Evolutionary conservation across 2,888 invertebrate species (phyloP), one percentile per base, ranked within the genome.

Genomic region (Criorhina ranunculi): DNA sequence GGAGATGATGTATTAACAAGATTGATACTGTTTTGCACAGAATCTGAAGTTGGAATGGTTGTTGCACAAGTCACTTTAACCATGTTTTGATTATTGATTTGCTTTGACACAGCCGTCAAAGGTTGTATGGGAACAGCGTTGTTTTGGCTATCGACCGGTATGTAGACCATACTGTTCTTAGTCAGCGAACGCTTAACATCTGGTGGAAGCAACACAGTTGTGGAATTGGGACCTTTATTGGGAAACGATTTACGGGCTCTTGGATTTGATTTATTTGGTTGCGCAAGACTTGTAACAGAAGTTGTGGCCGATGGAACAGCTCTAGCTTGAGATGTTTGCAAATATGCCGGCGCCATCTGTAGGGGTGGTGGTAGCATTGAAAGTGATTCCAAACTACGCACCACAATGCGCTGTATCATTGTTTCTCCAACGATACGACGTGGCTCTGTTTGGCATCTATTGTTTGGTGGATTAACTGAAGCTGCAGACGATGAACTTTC

Each of bases 101-200:
- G 40, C 80, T 91, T 90, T 0, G 91, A 89, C 0, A 90, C 90
- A 0, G 91, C 91, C 1, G 90, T 88, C 12, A 91, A 46, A 0
- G 90, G 90, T 5, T 91, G 90, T 62, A 91, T 89, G 0, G 91
- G 90, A 15, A 89, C 67, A 19, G 86, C 12, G 49, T 82, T 79
- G 79, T 88, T 60, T 37, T 86, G 81, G 19, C 46, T 77, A 57
- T 91, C 90, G n/a, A 89, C 75, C 5, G 91, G 91, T 88, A 91
- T 91, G 24, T 91, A 90, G 1, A 92, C 91, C 91, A 91, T 91
- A 60, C 90, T 91, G 12, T 90, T 90, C 46, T 89, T 89, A 6
- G 89, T 87, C 67, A 91, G 73, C 2, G 87, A 72, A 35, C 88
- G 80, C 24, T 86, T 87, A 6, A 76, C 57, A 5, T 85, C 79